Evolutionary conservation across 2,113 vertebrate species (phyloP).

Genomic region (Tylochromis polylepis): DNA sequence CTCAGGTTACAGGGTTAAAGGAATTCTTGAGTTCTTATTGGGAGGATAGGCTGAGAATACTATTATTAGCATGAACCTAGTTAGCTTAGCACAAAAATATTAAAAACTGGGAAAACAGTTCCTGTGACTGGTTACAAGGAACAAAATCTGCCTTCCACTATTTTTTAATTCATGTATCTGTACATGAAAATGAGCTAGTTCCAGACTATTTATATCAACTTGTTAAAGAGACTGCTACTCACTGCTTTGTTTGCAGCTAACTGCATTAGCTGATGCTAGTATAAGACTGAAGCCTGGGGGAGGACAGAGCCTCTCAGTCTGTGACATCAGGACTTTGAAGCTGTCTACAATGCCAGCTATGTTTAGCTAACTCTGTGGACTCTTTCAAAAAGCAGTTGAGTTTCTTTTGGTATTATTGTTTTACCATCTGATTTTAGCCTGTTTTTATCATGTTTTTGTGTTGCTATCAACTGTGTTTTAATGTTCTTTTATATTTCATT

Average conservation of each 20-base stretch:
- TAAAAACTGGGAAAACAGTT: neutral
- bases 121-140: neutral
- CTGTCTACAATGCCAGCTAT: neutral
- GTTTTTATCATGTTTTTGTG: neutral
- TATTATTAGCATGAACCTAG: neutral
- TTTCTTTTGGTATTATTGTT: neutral
- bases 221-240: neutral
- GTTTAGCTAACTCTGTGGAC: neutral
- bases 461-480: neutral
- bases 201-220: neutral
- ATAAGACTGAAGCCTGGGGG: fast-evolving
- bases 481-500: neutral
- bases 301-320: neutral
- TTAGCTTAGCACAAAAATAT: neutral
- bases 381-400: neutral
- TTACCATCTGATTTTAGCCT: fast-evolving
- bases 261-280: neutral
- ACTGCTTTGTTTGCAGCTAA: neutral
- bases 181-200: neutral
- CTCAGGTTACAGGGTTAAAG: neutral
- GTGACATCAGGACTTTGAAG: neutral
- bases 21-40: no score
- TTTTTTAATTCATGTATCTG: neutral
- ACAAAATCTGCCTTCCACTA: neutral
- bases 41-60: neutral